Conservation (phyloP, 1,140 invertebrate genomes). For the Belonocnema kinseyi region DNA sequence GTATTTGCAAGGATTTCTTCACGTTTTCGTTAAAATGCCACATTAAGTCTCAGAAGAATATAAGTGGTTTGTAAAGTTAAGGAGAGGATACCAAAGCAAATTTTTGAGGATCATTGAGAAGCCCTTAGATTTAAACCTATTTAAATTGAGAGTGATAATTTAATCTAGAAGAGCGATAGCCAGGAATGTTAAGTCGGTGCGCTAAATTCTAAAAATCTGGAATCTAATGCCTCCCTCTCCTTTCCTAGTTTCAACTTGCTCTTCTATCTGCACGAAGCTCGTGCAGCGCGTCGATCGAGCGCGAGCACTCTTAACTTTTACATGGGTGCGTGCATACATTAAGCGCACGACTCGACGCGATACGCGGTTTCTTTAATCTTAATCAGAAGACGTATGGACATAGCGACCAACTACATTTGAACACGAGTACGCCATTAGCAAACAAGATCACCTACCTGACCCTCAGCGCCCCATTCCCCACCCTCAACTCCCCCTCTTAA, state of each 20-base stretch:
- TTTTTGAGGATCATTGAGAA: too few relatives aligned
- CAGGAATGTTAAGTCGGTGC: too few relatives aligned
- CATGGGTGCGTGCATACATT: constrained; percentile 63
- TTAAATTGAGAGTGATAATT: too few relatives aligned
- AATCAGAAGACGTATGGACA: constrained; percentile 72
- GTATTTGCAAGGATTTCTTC: background rate
- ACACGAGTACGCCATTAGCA: constrained; percentile 74
- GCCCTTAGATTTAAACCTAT: too few relatives aligned
- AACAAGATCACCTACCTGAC: constrained; percentile 70
- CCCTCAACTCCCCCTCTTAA: background rate
- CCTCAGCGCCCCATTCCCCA: constrained; percentile 44
- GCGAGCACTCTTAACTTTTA: constrained; percentile 61
- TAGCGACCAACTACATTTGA: constrained; percentile 66
- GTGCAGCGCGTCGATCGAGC: constrained; percentile 39
- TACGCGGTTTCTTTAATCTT: constrained; percentile 72
- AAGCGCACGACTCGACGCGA: constrained; percentile 56
- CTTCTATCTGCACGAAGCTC: constrained; percentile 40
- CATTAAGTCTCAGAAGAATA: background rate
- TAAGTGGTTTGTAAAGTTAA: too few relatives aligned
- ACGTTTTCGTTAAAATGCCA: constrained; percentile 11
- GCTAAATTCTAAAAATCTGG: too few relatives aligned
- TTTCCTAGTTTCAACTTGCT: too few relatives aligned
- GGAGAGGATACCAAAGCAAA: too few relatives aligned
- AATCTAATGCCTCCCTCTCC: too few relatives aligned
- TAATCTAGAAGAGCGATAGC: too few relatives aligned